Percentiles rank a stretch among this genome's conserved stretches.
Evolutionary conservation across 1,140 invertebrate genomes (phyloP).

Genomic region (Sinella curviseta): DNA sequence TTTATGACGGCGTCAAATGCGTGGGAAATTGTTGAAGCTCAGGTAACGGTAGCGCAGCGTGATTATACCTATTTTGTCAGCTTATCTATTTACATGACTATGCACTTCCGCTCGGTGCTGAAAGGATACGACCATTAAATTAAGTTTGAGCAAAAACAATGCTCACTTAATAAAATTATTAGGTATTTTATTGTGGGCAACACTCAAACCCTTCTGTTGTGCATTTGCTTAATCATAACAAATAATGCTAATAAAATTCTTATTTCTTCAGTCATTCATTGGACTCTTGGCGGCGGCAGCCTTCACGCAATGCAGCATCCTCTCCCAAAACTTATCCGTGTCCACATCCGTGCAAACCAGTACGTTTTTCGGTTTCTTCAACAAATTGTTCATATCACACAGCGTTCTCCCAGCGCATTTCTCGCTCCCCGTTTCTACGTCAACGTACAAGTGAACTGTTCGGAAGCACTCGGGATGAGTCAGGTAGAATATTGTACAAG

Average conservation of each 20-base stretch:
- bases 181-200: not conserved
- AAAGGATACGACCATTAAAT: no score
- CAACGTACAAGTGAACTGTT: constrained; percentile 29
- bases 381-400: constrained; percentile 28
- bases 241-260: not conserved
- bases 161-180: no score
- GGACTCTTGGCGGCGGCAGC: constrained; percentile 5
- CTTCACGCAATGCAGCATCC: constrained; percentile 31
- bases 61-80: no score
- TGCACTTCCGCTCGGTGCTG: no score
- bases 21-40: no score
- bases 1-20: no score
- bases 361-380: constrained; percentile 21
- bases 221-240: not conserved
- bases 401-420: constrained; percentile 36
- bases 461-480: constrained; percentile 30
- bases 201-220: no score
- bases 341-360: constrained; percentile 25
- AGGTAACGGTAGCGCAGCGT: no score
- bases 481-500: constrained; percentile 31
- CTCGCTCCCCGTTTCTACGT: constrained; percentile 23
- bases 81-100: no score
- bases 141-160: no score
- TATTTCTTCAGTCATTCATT: not conserved
- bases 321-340: constrained; percentile 23